Base-by-base conservation (phyloP, 23 tunicate genomes). In the Ciona savignyi region DNA sequence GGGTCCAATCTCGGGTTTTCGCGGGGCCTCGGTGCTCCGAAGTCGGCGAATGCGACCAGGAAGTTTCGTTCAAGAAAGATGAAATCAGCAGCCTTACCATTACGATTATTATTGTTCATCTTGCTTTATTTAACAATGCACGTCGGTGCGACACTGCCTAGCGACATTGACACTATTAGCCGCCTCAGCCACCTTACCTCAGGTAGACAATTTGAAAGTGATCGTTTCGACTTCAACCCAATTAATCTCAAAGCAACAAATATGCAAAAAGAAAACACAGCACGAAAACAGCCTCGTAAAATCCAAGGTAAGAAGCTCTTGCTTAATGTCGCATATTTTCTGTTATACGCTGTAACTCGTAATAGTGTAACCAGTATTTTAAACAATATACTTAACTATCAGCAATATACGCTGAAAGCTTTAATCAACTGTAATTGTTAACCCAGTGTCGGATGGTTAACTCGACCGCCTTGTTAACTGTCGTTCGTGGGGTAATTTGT, bases 401-500 rank as follows among this genome's bases (percentile, higher is more conserved):
- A n/a, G n/a, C n/a, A n/a, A n/a, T n/a, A n/a, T n/a, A 42, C 56
- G 56, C 56, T 42, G 56, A n/a, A n/a, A n/a, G 56, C 15, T 42
- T 42, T 31, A 69, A 34, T 69, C 51, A 22, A 69, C 51, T 69
- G 29, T 27, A 23, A 31, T 69, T 30, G 33, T 33, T 33, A 69
- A 69, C 51, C 73, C 21, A 15, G 73, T 69, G 25, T 33, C 73
- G 1, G 73, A 20, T 35, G 73, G 34, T 23, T 32, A 51, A 26
- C 33, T 3, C 73, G 73, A 23, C 73, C 51, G 24, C 34, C 33
- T 69, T 33, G 73, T 33, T 69, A 69, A 29, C 73, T 33, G 73
- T 33, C 34, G 33, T 49, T 69, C 33, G 73, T 29, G 51, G 73
- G 73, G 3, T 33, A 69, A 30, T 31, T 69, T 35, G 73, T 69